These are phyloP conservation scores for Rhagophthalmus giganteus DNA, from an alignment of 2,888 invertebrate species.

Conservation along the genomic window DNA sequence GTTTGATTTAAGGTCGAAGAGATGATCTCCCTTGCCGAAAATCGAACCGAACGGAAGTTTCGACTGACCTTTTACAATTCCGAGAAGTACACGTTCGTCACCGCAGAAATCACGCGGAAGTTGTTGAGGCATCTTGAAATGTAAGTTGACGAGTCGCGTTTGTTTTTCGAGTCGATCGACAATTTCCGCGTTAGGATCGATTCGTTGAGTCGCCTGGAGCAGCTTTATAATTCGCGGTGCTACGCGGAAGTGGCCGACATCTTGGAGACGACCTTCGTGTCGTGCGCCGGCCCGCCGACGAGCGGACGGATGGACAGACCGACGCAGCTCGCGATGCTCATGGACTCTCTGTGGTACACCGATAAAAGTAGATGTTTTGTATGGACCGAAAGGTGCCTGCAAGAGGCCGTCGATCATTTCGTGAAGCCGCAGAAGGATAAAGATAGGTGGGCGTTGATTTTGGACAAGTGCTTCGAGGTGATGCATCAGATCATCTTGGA, in stretches of 20 bases:
- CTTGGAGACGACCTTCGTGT: constrained; percentile 68
- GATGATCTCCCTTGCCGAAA: constrained; percentile 35
- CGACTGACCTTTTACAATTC: constrained; percentile 59
- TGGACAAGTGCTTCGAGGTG: constrained; percentile 55
- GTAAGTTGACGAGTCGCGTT: too few species aligned
- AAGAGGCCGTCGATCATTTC: constrained; percentile 67
- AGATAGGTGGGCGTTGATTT: constrained; percentile 51
- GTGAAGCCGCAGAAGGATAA: constrained; percentile 55
- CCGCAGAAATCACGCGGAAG: constrained; percentile 54
- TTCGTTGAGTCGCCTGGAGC: constrained; percentile 66
- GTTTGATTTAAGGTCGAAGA: constrained; percentile 38
- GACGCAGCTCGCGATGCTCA: constrained; percentile 54
- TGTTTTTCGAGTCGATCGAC: too few species aligned
- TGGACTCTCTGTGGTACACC: constrained; percentile 57
- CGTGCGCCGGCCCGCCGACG: constrained; percentile 50
- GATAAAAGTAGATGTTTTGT: constrained; percentile 64
- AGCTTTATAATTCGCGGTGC: constrained; percentile 65
- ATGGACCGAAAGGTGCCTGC: constrained; percentile 77
- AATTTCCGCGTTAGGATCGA: constrained; percentile 56
- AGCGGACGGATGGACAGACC: constrained; percentile 63
- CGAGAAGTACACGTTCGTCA: constrained; percentile 58
- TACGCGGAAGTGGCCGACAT: constrained; percentile 70
- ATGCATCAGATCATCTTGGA: constrained; percentile 59
- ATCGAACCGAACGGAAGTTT: constrained; percentile 45
- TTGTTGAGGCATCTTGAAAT: constrained; percentile 59